phyloP scores from a whole-genome alignment of 35 echinoderm and acorn worm species.

The Chiridota heheva region DNA sequence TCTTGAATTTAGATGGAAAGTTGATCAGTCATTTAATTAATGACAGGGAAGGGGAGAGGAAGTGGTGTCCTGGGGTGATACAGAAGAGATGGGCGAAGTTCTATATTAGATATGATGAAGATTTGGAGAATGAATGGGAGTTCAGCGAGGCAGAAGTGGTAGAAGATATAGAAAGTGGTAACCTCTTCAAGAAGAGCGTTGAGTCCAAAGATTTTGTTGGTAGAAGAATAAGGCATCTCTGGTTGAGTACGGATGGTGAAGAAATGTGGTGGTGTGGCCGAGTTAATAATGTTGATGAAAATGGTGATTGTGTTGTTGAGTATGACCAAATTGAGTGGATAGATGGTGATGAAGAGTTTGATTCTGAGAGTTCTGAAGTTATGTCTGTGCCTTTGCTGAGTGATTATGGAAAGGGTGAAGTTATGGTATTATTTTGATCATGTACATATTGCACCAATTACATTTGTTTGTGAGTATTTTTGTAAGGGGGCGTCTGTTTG shows the following conservation, averaged over 20 bases:
- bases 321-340: conserved; percentile 27
- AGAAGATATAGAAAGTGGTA: background rate
- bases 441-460: conserved; percentile 34
- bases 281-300: background rate
- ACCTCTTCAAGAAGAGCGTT: background rate
- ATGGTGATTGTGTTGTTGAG: conserved; percentile 28
- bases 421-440: conserved; percentile 45
- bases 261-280: conserved; percentile 30
- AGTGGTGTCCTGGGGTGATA: background rate
- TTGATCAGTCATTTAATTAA: background rate
- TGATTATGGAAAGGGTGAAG: conserved; percentile 19
- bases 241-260: background rate
- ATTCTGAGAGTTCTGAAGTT: background rate
- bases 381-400: conserved; percentile 10
- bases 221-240: conserved; percentile 22
- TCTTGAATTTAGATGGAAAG: background rate
- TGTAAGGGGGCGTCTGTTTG: no score
- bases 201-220: conserved; percentile 17
- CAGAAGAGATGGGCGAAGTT: background rate
- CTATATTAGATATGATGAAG: background rate
- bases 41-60: background rate
- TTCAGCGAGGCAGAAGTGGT: background rate
- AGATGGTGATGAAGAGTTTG: conserved; percentile 27
- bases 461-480: no score
- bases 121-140: background rate